Conservation (phyloP, 2,888 invertebrate species). For the Tetranychus truncatus region DNA sequence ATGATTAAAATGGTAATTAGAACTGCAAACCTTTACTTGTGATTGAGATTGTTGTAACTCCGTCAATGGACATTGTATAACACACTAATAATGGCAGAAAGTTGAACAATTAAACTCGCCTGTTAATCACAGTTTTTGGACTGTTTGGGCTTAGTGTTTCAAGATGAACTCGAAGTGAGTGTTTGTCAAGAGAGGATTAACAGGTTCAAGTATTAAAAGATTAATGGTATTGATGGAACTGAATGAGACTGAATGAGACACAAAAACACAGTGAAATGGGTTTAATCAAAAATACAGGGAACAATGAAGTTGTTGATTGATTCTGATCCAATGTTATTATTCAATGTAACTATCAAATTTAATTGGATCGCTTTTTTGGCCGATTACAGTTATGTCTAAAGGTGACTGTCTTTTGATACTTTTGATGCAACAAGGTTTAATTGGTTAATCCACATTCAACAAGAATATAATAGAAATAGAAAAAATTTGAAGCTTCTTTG, state of each 20-base stretch:
- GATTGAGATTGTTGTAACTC: background rate
- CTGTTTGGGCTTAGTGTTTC: background rate
- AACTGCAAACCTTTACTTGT: background rate
- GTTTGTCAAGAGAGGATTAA: background rate
- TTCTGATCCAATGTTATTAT: too few species aligned
- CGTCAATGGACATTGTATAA: background rate
- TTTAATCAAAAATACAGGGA: too few species aligned
- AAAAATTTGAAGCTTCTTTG: background rate
- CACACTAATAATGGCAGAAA: background rate
- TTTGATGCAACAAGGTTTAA: too few species aligned
- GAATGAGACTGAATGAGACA: too few species aligned
- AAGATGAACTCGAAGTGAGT: background rate
- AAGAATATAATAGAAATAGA: background rate
- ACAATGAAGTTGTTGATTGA: too few species aligned
- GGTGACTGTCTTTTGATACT: too few species aligned
- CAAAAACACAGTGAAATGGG: too few species aligned
- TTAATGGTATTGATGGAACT: too few species aligned
- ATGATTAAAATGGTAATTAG: background rate
- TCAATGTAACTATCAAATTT: too few species aligned
- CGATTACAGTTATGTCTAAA: too few species aligned
- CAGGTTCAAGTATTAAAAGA: too few species aligned
- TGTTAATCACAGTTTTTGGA: background rate
- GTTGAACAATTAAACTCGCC: background rate
- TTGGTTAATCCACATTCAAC: background rate
- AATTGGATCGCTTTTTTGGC: too few species aligned